Conservation (phyloP, 1,140 invertebrate species). For the Drosophila setifemur region DNA sequence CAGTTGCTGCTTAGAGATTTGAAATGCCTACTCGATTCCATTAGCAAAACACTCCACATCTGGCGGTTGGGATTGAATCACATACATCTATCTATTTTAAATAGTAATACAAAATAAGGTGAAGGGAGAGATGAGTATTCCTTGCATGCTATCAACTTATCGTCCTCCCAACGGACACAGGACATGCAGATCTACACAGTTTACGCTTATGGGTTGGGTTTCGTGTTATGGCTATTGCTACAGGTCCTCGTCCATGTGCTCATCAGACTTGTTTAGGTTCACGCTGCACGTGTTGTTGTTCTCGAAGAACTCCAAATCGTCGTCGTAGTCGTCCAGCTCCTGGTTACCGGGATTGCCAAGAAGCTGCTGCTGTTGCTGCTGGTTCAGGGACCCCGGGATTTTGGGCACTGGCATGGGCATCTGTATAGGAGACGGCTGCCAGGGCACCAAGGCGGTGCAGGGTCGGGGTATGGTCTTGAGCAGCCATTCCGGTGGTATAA, state of each 20-base stretch:
- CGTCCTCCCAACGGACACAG: constrained; percentile 4
- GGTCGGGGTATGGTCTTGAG: constrained; percentile 85
- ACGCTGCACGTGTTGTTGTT: constrained; percentile 80
- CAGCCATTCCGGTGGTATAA: constrained; percentile 66
- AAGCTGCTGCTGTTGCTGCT: background rate
- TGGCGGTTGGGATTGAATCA: background rate
- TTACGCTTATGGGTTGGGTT: constrained; percentile 19
- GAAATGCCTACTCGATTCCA: background rate
- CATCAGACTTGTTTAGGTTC: constrained; percentile 78
- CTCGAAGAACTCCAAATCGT: constrained; percentile 70
- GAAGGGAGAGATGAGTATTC: constrained; percentile 27
- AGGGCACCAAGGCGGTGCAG: constrained; percentile 89
- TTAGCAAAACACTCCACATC: background rate
- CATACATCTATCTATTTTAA: constrained; percentile 45
- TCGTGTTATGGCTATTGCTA: constrained; percentile 41
- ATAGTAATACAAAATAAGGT: constrained; percentile 42
- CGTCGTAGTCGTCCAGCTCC: constrained; percentile 71
- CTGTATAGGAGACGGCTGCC: constrained; percentile 87
- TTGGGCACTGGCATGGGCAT: constrained; percentile 84
- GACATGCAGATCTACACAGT: constrained; percentile 32
- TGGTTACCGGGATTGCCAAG: constrained; percentile 1
- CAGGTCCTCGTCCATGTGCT: constrained; percentile 78
- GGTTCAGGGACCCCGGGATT: background rate
- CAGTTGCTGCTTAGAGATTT: too few relatives aligned
- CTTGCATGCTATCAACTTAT: constrained; percentile 23